Conservation (phyloP, 2,797 vertebrate genomes). For the Macropus fuliginosus region DNA sequence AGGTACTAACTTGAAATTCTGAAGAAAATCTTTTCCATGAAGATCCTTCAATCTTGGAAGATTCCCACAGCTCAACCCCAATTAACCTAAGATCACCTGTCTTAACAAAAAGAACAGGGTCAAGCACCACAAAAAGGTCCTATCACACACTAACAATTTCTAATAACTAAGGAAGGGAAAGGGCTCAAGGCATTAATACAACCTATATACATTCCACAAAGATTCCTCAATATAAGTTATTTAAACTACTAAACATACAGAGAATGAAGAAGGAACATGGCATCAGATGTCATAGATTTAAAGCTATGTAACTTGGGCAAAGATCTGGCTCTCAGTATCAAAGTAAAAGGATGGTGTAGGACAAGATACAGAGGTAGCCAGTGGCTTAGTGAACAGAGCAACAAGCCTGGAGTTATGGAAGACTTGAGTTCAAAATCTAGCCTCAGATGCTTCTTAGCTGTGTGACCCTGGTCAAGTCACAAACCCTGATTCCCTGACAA, state of each 20-base stretch:
- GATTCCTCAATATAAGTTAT: neutral
- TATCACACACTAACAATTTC: neutral
- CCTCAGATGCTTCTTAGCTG: neutral
- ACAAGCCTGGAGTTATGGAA: neutral
- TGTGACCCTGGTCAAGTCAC: neutral
- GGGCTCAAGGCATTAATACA: neutral
- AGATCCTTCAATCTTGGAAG: neutral
- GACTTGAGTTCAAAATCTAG: neutral
- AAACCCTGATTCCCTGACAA: neutral
- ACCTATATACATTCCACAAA: neutral
- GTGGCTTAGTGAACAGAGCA: neutral
- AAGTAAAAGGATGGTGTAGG: neutral
- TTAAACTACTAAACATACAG: neutral
- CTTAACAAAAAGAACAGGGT: neutral
- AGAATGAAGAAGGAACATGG: neutral
- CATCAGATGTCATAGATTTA: neutral
- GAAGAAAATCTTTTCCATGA: constrained; percentile 26
- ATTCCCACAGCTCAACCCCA: neutral
- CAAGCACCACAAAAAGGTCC: neutral
- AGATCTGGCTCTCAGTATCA: neutral
- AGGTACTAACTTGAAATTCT: neutral
- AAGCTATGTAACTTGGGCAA: neutral
- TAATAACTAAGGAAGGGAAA: neutral
- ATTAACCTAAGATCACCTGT: neutral
- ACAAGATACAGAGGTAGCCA: neutral